phyloP scores from a whole-genome alignment of 2,888 invertebrate species.

The Meta bourneti region DNA sequence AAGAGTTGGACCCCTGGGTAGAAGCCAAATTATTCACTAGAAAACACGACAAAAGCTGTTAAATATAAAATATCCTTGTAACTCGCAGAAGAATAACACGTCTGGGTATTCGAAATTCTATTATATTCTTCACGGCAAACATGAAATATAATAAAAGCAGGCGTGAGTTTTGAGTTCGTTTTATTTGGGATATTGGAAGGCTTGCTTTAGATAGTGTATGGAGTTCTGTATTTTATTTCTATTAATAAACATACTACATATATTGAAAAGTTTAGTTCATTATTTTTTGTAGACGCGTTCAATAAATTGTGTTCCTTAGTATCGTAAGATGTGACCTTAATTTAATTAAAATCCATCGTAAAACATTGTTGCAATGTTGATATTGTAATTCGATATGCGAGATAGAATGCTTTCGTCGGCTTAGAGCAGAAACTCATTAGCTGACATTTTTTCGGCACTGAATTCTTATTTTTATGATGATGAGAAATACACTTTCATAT shows the following conservation, averaged over 20 bases:
- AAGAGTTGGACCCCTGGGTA: slow-evolving; percentile 13
- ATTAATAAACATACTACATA: background rate
- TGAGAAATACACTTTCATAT: too few species aligned
- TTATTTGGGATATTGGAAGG: background rate
- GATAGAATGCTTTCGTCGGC: too few species aligned
- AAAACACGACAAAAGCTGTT: slow-evolving; percentile 28
- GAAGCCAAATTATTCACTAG: slow-evolving; percentile 25
- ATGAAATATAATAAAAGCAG: background rate
- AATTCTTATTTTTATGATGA: too few species aligned
- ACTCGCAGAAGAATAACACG: background rate
- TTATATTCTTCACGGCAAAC: background rate
- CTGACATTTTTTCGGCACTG: too few species aligned
- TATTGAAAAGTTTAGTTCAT: too few species aligned
- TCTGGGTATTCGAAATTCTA: background rate
- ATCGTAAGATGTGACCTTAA: too few species aligned
- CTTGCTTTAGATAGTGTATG: background rate
- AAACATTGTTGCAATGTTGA: too few species aligned
- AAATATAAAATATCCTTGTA: slow-evolving; percentile 23
- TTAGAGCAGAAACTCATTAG: too few species aligned
- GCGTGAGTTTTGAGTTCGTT: background rate
- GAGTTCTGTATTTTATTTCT: background rate
- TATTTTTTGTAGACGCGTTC: too few species aligned
- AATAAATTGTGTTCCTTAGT: too few species aligned
- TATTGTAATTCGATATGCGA: too few species aligned
- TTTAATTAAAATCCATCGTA: too few species aligned